Percentiles rank a stretch among this genome's conserved stretches.
Conservation (phyloP, 53 echinoderm and acorn worm species). For the Paracentrotus lividus region DNA sequence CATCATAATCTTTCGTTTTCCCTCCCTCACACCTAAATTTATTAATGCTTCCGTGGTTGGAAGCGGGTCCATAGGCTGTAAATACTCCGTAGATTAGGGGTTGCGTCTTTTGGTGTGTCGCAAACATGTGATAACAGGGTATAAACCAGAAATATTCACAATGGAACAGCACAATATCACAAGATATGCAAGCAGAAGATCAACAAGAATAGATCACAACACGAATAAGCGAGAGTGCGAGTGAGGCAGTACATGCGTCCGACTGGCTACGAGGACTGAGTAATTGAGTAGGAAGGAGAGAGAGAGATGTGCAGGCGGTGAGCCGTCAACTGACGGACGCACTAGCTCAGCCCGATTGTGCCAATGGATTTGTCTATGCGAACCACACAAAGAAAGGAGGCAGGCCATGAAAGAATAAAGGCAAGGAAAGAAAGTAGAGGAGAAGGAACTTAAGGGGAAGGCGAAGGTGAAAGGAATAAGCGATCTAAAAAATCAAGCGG, state of each 20-base stretch:
- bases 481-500: too few relatives aligned
- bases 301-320: conserved; percentile 76
- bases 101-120: conserved; percentile 89
- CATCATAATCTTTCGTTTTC: too few relatives aligned
- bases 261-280: conserved; percentile 30
- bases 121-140: conserved; percentile 77
- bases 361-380: conserved; percentile 82
- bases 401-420: too few relatives aligned
- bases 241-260: conserved; percentile 61
- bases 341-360: conserved; percentile 75
- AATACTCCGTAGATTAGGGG: conserved; percentile 98
- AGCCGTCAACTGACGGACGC: conserved; percentile 71
- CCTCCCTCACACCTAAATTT: too few relatives aligned
- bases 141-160: conserved; percentile 69
- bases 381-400: conserved; percentile 99
- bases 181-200: conserved; percentile 37
- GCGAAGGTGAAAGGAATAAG: too few relatives aligned
- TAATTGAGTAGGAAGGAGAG: conserved; percentile 68
- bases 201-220: background rate
- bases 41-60: conserved; percentile 91
- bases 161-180: conserved; percentile 35
- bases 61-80: conserved; percentile 97
- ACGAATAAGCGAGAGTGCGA: background rate
- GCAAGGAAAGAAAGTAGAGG: too few relatives aligned
- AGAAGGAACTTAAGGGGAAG: too few relatives aligned